Evolutionary conservation across 2,113 vertebrate genomes (phyloP), one percentile per base, ranked within the genome.

Genomic region (Athene cunicularia): DNA sequence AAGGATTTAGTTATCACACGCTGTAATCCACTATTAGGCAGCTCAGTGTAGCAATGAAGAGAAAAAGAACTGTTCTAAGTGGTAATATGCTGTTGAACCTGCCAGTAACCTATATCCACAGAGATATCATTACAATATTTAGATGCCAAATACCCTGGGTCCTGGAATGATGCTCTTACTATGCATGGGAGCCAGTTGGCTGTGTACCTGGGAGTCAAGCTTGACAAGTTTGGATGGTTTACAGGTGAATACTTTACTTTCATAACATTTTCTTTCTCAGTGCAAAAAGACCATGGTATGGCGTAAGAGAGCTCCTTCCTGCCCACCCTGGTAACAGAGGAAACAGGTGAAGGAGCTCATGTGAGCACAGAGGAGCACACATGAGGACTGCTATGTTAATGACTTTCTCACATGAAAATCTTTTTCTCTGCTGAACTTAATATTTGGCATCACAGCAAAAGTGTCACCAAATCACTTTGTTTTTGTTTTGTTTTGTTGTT

Each of bases 91-190:
- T 92, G 26, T 64, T 63, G 75, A 79, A 77, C 23, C 43, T 71
- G 77, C 59, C 86, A 86, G 88, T 88, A 97, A 96, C 86, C 73
- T 68, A 49, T 13, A 73, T 71, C 66, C 86, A 96, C 56, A 80
- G 85, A 90, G 79, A 89, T 55, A 80, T 87, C 94, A 80, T 95
- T 96, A 66, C 35, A 96, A 55, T 47, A 55, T 53, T 37, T 72
- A 92, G 73, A 49, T 96, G 93, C 86, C 95, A 97, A 95, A 93
- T 71, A 87, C 67, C 71, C 75, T 86, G 80, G 58, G 56, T 94
- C 96, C 92, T 98, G 97, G 94, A 87, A 27, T 35, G 68, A 47
- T 45, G n/a, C 5, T 87, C 35, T 26, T 23, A 26, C 59, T 64
- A 39, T n/a, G 58, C 72, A 64, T 3, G 20, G 64, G 50, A 97